These are phyloP conservation scores for Zosterops pallidus DNA, from an alignment of 2,113 vertebrate species.

Conservation along the genomic window DNA sequence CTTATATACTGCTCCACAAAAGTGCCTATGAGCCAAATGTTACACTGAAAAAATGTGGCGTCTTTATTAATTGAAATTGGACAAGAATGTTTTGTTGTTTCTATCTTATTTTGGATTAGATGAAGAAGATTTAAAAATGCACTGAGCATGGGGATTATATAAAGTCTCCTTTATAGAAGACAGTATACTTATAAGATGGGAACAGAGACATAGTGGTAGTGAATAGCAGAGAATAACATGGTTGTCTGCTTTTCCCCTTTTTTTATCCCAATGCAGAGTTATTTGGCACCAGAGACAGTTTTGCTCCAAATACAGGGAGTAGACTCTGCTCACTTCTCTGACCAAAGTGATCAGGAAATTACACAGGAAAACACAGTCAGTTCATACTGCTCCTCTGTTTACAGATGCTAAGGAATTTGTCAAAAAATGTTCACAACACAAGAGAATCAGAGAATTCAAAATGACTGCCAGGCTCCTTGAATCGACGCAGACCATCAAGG, in stretches of 20 bases:
- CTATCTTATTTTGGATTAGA: not conserved
- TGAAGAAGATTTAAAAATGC: not conserved
- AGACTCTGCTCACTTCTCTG: not conserved
- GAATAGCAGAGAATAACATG: not conserved
- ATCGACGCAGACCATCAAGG: conserved; percentile 68
- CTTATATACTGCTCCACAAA: not conserved
- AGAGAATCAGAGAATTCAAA: conserved; percentile 44
- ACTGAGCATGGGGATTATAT: not conserved
- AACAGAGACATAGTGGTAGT: not conserved
- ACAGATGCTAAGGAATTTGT: conserved; percentile 79
- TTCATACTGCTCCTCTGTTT: conserved; percentile 1
- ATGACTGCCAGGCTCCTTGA: conserved; percentile 78
- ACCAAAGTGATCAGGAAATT: not conserved
- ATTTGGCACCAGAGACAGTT: not conserved
- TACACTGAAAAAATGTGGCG: not conserved
- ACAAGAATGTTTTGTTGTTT: not conserved
- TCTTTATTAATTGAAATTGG: not conserved
- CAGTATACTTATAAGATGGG: not conserved
- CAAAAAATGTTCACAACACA: conserved; percentile 55
- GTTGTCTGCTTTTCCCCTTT: not conserved
- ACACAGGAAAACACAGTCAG: not conserved
- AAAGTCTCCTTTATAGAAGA: not conserved
- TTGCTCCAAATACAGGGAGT: not conserved
- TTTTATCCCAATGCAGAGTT: not conserved
- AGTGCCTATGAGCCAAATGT: not conserved